phyloP scores from a whole-genome alignment of 2,888 invertebrate species.

The Leptopterna dolabrata region DNA sequence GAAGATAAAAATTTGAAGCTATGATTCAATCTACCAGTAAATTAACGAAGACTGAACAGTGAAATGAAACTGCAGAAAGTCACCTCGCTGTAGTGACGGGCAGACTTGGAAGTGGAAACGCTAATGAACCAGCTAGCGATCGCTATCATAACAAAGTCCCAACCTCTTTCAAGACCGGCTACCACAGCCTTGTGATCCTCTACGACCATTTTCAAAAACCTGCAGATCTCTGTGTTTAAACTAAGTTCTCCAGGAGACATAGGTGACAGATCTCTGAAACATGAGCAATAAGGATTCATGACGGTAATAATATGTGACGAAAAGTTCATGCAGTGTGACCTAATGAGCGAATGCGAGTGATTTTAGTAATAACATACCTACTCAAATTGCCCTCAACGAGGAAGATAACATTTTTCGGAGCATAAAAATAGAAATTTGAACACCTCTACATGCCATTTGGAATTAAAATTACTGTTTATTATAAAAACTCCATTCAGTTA shows the following conservation, averaged over 20 bases:
- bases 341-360: no score
- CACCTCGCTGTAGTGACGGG: constrained; percentile 34
- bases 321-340: no score
- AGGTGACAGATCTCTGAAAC: constrained; percentile 30
- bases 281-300: neutral
- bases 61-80: neutral
- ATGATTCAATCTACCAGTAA: no score
- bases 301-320: neutral
- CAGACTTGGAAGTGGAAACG: constrained; percentile 63
- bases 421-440: no score
- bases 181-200: constrained; percentile 65
- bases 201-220: constrained; percentile 66
- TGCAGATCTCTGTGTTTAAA: constrained; percentile 65
- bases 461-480: no score
- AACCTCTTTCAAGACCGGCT: constrained; percentile 69
- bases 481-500: no score
- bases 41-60: neutral
- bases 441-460: no score
- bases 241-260: constrained; percentile 28
- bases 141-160: constrained; percentile 81
- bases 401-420: no score
- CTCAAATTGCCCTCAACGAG: no score
- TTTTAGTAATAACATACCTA: no score
- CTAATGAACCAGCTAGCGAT: constrained; percentile 76
- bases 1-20: neutral